Evolutionary conservation across 2,113 vertebrate species (phyloP), one percentile per base, ranked within the genome.

Genomic region (Apaloderma vittatum): DNA sequence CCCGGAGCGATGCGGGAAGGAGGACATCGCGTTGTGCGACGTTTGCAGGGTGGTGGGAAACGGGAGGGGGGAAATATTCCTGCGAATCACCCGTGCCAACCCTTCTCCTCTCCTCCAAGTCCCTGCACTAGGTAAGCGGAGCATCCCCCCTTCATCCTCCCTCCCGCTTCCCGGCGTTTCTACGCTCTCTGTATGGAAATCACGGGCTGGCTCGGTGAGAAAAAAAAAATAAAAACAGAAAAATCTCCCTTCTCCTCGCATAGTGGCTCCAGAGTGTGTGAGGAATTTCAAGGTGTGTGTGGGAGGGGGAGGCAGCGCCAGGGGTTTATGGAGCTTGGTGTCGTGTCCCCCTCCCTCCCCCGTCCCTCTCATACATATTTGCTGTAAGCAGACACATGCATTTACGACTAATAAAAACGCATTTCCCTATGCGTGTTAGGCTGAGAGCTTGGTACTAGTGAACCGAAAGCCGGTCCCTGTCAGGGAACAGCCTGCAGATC

Each of bases 121-220:
- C 40, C 89, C 88, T 30, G 74, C 19, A 19, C 49, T 29, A 74
- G 71, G 43, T 87, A 48, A 88, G 65, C n/a, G 36, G n/a, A 91
- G 58, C 76, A 27, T 65, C 40, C 15, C 16, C 66, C 8, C 23
- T 51, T 55, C 68, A 4, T 45, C 9, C 10, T 40, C 11, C 40
- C 40, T 30, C 32, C 58, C 49, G 59, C 62, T 59, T 92, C 88
- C 86, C 37, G 34, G 21, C 36, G 32, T 34, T 76, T 51, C 32
- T 45, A 5, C 43, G 62, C 75, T 96, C 36, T 94, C 55, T 45
- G 91, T 62, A 91, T 93, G 98, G 93, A 67, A 95, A 98, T 83
- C 93, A 93, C 70, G 79, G 89, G 86, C 85, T 9, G 58, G 66
- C 66, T 87, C n/a, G 15, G 67, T 83, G 91, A 40, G 40, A 40